These are phyloP conservation scores for Thalpophila matura DNA, from an alignment of 2,888 invertebrate species.

Conservation along the genomic window DNA sequence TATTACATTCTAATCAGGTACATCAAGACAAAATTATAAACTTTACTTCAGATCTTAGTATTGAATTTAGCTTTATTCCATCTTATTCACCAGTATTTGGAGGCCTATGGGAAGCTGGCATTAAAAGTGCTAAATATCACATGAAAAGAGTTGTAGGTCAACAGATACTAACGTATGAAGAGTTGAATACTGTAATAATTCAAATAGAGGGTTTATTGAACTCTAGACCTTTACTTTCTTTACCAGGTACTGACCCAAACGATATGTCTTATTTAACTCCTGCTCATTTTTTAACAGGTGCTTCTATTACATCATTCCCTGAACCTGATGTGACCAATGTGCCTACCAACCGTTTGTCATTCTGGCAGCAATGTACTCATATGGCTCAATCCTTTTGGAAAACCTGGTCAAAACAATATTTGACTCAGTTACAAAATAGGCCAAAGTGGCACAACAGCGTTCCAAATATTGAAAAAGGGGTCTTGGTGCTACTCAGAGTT, in stretches of 20 bases:
- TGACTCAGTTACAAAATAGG: conserved; percentile 12
- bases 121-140: too few species aligned
- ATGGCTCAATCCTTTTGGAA: conserved; percentile 2
- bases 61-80: conserved; percentile 8
- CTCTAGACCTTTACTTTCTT: too few species aligned
- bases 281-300: conserved; percentile 7
- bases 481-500: conserved; percentile 6
- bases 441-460: conserved; percentile 8
- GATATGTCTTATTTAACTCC: too few species aligned
- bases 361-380: neutral
- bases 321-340: neutral
- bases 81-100: too few species aligned
- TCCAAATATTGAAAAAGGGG: conserved; percentile 13
- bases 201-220: too few species aligned
- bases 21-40: neutral
- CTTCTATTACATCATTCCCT: conserved; percentile 1
- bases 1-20: neutral
- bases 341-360: neutral
- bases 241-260: too few species aligned
- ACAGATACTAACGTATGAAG: too few species aligned
- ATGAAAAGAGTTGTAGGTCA: too few species aligned
- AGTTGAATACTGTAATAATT: too few species aligned
- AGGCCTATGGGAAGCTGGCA: too few species aligned
- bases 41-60: neutral
- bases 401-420: conserved; percentile 14